phyloP scores from a whole-genome alignment of 2,888 invertebrate species.

The Cerastoderma edule region DNA sequence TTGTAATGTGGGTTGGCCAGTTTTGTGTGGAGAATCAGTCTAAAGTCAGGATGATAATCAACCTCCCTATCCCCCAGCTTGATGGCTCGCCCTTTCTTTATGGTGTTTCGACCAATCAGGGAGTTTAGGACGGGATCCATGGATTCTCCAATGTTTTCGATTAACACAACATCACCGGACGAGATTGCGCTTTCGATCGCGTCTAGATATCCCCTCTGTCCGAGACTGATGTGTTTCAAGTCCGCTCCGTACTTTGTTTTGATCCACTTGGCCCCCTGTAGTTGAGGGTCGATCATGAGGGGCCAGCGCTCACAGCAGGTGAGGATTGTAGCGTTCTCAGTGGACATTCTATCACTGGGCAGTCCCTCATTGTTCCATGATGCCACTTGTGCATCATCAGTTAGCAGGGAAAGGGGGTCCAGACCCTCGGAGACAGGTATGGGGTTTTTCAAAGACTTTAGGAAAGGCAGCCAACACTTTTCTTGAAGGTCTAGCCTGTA shows the following conservation, averaged over 20 bases:
- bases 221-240: conserved; percentile 91
- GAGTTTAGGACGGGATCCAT: conserved; percentile 97
- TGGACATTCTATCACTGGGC: conserved; percentile 98
- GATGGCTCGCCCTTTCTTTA: conserved; percentile 96
- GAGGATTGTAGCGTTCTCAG: conserved; percentile 97
- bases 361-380: conserved; percentile 98
- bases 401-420: conserved; percentile 93
- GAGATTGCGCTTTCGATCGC: conserved; percentile 91
- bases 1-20: conserved; percentile 98
- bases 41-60: conserved; percentile 95
- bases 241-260: conserved; percentile 94
- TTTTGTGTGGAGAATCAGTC: conserved; percentile 96
- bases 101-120: conserved; percentile 94
- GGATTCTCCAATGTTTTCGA: conserved; percentile 96
- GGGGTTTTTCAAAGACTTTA: conserved; percentile 90
- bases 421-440: conserved; percentile 95
- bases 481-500: conserved; percentile 94
- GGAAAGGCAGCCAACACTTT: conserved; percentile 87
- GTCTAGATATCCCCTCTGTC: conserved; percentile 96
- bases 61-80: conserved; percentile 98
- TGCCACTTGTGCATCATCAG: conserved; percentile 97
- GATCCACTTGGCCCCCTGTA: conserved; percentile 96
- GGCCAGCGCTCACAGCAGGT: conserved; percentile 98
- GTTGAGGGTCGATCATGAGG: conserved; percentile 97
- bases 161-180: conserved; percentile 92